Evolutionary conservation across 1,140 invertebrate genomes (phyloP).

Genomic region (Chelonus insularis): DNA sequence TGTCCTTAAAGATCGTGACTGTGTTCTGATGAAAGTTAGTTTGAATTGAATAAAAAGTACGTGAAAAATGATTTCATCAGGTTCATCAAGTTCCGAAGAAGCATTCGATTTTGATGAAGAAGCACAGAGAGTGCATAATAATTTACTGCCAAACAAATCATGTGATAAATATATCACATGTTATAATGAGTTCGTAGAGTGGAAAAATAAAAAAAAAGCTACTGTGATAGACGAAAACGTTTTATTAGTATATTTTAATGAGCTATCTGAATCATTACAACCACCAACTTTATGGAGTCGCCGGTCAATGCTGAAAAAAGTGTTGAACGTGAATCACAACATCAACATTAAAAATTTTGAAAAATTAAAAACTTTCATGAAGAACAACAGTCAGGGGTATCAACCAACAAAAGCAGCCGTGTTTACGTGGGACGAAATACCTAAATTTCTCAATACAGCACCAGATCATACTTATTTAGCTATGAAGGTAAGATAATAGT

Average conservation of each 20-base stretch:
- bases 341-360: background rate
- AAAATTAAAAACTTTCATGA: constrained; percentile 1
- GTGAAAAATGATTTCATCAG: too few relatives aligned
- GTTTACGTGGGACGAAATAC: constrained; percentile 14
- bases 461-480: constrained; percentile 26
- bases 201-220: background rate
- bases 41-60: too few relatives aligned
- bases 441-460: constrained; percentile 28
- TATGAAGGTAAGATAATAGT: constrained; percentile 22
- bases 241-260: background rate
- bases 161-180: background rate
- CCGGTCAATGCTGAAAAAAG: constrained; percentile 7
- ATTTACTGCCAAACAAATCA: background rate
- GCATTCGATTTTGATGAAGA: background rate
- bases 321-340: background rate
- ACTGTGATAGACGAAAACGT: background rate
- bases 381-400: constrained; percentile 1
- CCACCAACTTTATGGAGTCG: constrained; percentile 3
- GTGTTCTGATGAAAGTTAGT: too few relatives aligned
- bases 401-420: constrained; percentile 25
- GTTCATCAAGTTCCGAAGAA: background rate
- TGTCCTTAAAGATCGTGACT: too few relatives aligned
- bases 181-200: background rate
- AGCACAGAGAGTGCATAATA: background rate
- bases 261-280: background rate